These are phyloP conservation scores for Nephrotoma guestfalica DNA, from an alignment of 2,888 invertebrate species.

Conservation along the genomic window DNA sequence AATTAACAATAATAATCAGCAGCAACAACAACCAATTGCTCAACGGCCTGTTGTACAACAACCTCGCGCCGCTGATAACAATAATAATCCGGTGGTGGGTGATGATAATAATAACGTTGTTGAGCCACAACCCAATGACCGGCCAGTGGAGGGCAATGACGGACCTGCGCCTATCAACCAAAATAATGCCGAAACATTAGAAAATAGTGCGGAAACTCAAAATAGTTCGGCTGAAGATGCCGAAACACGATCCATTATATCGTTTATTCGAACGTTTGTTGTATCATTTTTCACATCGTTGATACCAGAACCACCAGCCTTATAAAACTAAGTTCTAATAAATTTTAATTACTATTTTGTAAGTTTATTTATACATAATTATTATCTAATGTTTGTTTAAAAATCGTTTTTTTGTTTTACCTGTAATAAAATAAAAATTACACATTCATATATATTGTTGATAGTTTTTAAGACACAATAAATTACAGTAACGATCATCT, in stretches of 20 bases:
- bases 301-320: constrained; percentile 70
- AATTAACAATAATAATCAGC: constrained; percentile 22
- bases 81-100: neutral
- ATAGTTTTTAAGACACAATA: neutral
- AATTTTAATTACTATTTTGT: neutral
- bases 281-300: constrained; percentile 88
- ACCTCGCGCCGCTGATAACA: constrained; percentile 7
- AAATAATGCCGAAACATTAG: constrained; percentile 3
- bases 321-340: constrained; percentile 16
- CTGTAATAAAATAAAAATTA: neutral
- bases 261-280: constrained; percentile 78
- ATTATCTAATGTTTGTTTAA: neutral
- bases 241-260: constrained; percentile 45
- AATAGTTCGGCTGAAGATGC: constrained; percentile 25
- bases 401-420: neutral
- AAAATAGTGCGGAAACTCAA: neutral
- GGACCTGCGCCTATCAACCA: neutral
- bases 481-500: neutral
- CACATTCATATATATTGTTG: neutral
- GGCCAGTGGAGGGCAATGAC: neutral
- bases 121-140: neutral
- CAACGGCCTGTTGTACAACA: neutral
- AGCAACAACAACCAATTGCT: neutral
- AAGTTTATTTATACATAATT: neutral
- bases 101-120: neutral